A percentile compares a stretch with the other conserved stretches of the same genome.
Conservation (phyloP, 1,140 invertebrate species). For the Drosophila tristis region DNA sequence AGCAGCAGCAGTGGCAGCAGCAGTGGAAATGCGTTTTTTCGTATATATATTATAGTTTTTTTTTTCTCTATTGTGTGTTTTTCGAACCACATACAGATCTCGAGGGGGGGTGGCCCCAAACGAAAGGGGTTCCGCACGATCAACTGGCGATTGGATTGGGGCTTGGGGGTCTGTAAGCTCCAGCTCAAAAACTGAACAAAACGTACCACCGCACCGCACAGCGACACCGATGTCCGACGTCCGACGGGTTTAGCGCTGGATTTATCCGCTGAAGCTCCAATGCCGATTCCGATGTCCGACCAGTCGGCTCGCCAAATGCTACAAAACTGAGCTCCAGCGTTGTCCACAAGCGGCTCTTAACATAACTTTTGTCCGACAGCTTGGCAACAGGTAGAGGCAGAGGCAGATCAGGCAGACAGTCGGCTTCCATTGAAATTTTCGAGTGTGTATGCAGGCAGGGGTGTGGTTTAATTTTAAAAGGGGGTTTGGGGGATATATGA, state of each 20-base stretch:
- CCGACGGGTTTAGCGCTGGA: conserved; percentile 50
- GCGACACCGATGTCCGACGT: conserved; percentile 34
- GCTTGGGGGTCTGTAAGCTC: conserved; percentile 1
- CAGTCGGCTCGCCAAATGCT: conserved; percentile 64
- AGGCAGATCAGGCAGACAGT: too few species aligned
- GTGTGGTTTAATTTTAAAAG: not conserved
- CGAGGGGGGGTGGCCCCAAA: not conserved
- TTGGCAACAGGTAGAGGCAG: conserved; percentile 68
- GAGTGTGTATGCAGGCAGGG: not conserved
- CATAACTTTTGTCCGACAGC: conserved; percentile 41
- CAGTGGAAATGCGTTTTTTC: conserved; percentile 27
- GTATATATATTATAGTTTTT: conserved; percentile 14
- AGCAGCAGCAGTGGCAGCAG: conserved; percentile 41
- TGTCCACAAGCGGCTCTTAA: conserved; percentile 65
- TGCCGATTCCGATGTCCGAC: conserved; percentile 47
- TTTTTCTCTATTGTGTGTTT: conserved; percentile 26
- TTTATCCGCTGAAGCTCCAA: conserved; percentile 43
- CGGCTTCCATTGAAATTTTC: conserved; percentile 3
- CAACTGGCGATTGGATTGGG: conserved; percentile 44
- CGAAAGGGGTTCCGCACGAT: conserved; percentile 54
- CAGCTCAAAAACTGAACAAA: too few species aligned
- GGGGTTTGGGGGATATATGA: too few species aligned
- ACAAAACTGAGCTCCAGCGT: conserved; percentile 69
- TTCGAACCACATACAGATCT: conserved; percentile 5
- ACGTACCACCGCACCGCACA: conserved; percentile 22